Evolutionary conservation across 1,140 invertebrate species (phyloP).

Genomic region (Orchesella cincta): DNA sequence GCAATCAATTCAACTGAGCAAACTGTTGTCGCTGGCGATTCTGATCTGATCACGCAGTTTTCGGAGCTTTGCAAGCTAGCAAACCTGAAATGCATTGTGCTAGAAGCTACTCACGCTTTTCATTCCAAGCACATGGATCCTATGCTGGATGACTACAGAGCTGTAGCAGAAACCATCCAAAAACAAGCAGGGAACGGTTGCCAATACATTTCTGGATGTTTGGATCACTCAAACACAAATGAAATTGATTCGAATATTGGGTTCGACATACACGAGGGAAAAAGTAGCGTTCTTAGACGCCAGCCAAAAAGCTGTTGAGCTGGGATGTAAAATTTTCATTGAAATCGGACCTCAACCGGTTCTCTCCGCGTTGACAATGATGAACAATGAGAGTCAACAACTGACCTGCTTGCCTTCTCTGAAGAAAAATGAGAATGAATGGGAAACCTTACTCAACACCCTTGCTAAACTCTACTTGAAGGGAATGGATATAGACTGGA

Average conservation of each 20-base stretch:
- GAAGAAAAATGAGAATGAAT: background rate
- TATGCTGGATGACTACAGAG: background rate
- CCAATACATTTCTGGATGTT: slow-evolving; percentile 10
- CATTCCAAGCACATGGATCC: slow-evolving; percentile 9
- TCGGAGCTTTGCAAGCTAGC: background rate
- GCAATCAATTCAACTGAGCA: background rate
- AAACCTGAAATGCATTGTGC: background rate
- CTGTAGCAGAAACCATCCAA: background rate
- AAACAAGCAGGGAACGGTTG: background rate
- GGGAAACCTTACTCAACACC: slow-evolving; percentile 6
- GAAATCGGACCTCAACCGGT: slow-evolving; percentile 19
- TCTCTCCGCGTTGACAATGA: slow-evolving; percentile 6
- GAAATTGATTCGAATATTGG: slow-evolving; percentile 3
- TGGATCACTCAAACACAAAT: background rate
- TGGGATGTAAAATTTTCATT: background rate
- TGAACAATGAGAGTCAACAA: background rate
- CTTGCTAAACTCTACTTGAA: slow-evolving; percentile 6
- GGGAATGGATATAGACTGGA: background rate
- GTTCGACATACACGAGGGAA: background rate
- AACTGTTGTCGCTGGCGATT: background rate
- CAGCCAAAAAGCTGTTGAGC: background rate
- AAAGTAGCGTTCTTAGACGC: background rate
- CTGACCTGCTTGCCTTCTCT: slow-evolving; percentile 20
- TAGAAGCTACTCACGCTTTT: background rate
- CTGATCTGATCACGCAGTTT: background rate